These are phyloP conservation scores for Streblospio benedicti DNA, from an alignment of 1,140 invertebrate species.

Conservation along the genomic window DNA sequence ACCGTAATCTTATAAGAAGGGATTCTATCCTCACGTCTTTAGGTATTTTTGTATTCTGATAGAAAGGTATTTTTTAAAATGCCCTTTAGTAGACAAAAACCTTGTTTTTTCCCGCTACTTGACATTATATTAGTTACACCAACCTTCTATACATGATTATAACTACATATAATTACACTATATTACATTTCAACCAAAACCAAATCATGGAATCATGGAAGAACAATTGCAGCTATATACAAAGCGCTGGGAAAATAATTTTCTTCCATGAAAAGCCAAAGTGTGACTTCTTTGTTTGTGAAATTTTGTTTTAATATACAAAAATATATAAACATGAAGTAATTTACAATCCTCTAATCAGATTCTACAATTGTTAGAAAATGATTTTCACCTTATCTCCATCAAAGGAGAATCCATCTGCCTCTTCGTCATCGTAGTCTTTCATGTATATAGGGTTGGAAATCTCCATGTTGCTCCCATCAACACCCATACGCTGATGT, in stretches of 20 bases:
- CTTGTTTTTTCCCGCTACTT: too few relatives aligned
- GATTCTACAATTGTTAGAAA: neutral
- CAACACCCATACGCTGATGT: constrained; percentile 68
- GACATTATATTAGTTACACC: too few relatives aligned
- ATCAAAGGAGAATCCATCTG: constrained; percentile 3
- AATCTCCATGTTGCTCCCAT: constrained; percentile 57
- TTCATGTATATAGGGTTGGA: constrained; percentile 75
- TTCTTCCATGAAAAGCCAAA: neutral
- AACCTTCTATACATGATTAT: too few relatives aligned
- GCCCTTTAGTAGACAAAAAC: too few relatives aligned
- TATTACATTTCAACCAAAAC: too few relatives aligned
- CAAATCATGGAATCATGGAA: too few relatives aligned
- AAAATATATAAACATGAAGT: neutral
- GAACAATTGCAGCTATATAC: neutral
- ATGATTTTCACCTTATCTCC: neutral
- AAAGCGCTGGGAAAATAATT: neutral
- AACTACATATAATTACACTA: too few relatives aligned
- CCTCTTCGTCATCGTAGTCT: constrained; percentile 54
- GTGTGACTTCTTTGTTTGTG: neutral
- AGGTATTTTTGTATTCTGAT: too few relatives aligned
- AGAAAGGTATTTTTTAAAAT: too few relatives aligned
- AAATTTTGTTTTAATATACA: neutral
- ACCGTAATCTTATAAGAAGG: too few relatives aligned
- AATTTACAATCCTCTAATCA: too few relatives aligned
- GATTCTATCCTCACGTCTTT: too few relatives aligned